Evolutionary conservation across 2,113 vertebrate species (phyloP), one percentile per base, ranked within the genome.

Genomic region (Lasiurus cinereus): DNA sequence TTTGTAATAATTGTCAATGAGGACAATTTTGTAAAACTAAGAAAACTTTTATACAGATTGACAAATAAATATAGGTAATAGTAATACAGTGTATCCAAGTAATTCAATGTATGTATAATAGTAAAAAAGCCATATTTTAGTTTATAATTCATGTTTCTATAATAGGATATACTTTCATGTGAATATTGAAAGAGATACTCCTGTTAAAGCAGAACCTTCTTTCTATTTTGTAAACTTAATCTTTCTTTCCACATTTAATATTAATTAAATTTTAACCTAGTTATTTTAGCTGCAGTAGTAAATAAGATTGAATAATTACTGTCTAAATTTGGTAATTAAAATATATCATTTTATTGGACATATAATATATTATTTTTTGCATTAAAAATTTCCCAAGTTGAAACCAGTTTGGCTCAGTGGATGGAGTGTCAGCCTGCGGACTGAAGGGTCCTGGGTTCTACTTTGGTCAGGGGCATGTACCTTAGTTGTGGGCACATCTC

Each of bases 261-360:
- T 88, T 77, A 62, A 74, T 74, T 85, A 48, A 83, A 83, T 91
- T 10, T 87, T 93, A 84, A 74, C 33, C 52, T 92, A 59, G 85
- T 91, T 84, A 62, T n/a, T 73, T 29, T 91, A 83, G 46, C 7
- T 56, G 89, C 7, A 66, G 39, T 82, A 93, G 10, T 86, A 93
- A 94, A 88, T 87, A 86, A 92, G 31, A 83, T 88, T 78, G 16
- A 7, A 52, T 85, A 83, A 85, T 69, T 87, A 39, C 24, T 52
- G 93, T 78, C 31, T 90, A 91, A 85, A 92, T 86, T 67, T 94
- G 27, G 46, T 89, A 66, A 84, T 86, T 91, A 52, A 88, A 83
- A 89, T 94, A 76, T 79, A 77, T 54, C 31, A 93, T 83, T 96
- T 83, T 76, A 91, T 86, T 83, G 80, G 69, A 0, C 13, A 69